A percentile compares a stretch with the other conserved stretches of the same genome.
These are phyloP conservation scores for Aramus guarauna DNA, from an alignment of 2,113 vertebrate genomes.

Conservation along the genomic window DNA sequence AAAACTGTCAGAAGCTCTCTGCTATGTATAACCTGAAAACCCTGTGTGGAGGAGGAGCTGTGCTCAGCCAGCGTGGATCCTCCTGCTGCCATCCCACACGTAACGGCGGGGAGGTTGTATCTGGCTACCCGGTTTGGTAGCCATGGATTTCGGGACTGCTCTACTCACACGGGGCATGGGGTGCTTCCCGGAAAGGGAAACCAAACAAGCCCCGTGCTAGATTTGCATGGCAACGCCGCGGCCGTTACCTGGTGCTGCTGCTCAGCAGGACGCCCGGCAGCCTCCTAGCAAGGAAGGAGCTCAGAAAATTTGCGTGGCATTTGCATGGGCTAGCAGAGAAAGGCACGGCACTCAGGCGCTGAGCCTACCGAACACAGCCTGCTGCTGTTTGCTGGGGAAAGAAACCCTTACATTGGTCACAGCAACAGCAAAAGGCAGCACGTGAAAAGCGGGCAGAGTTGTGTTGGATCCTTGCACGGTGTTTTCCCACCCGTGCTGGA, in stretches of 20 bases:
- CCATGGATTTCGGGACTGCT: not conserved
- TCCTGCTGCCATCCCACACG: fast-evolving
- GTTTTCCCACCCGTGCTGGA: not conserved
- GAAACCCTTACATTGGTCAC: not conserved
- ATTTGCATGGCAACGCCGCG: not conserved
- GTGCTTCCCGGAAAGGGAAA: not conserved
- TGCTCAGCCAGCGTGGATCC: not conserved
- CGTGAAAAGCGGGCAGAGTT: not conserved
- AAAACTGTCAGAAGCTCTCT: not conserved
- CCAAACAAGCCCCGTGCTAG: not conserved
- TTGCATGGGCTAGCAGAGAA: not conserved
- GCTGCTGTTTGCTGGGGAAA: not conserved
- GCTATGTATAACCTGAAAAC: not conserved
- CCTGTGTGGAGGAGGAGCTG: not conserved
- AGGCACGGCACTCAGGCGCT: fast-evolving
- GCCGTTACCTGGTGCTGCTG: not conserved
- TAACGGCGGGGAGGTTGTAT: fast-evolving
- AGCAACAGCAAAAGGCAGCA: not conserved
- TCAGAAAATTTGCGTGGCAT: not conserved
- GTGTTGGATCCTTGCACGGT: not conserved
- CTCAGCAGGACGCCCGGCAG: fast-evolving
- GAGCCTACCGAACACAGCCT: not conserved
- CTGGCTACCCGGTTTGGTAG: not conserved
- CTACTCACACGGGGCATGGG: fast-evolving
- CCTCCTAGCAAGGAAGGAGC: not conserved